Percentiles rank a stretch among this genome's conserved stretches.
phyloP scores from a whole-genome alignment of 2,113 vertebrate species.

The Cephalopterus ornatus region DNA sequence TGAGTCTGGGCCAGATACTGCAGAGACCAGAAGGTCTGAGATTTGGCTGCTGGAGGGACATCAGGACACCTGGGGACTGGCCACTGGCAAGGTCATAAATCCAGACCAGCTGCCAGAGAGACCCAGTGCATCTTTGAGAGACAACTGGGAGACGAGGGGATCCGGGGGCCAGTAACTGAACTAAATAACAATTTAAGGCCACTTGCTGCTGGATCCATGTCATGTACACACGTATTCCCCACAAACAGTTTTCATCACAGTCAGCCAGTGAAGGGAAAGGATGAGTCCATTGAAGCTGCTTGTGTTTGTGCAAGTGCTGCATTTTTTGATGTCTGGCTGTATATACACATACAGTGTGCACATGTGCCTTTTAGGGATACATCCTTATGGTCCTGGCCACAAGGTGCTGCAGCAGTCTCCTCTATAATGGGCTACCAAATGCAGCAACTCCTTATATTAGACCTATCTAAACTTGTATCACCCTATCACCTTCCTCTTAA shows the following conservation, averaged over 20 bases:
- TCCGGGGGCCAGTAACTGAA: neutral
- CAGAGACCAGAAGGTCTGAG: neutral
- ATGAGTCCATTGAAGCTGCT: neutral
- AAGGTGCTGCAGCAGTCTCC: neutral
- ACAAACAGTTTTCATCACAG: neutral
- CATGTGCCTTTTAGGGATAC: neutral
- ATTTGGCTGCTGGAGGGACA: neutral
- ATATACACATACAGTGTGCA: accelerated
- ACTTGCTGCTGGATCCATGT: neutral
- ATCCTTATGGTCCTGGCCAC: neutral
- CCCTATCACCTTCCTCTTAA: neutral
- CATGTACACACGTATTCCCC: neutral
- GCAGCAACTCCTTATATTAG: neutral
- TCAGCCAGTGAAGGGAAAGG: neutral
- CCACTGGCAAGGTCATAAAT: neutral
- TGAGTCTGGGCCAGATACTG: neutral
- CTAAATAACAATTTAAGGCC: neutral
- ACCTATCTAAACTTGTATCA: neutral
- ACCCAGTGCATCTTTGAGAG: neutral
- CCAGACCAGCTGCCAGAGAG: neutral
- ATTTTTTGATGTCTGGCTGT: neutral
- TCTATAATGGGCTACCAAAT: neutral
- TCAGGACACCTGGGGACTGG: neutral
- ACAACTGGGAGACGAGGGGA: neutral
- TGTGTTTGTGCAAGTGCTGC: accelerated